phyloP scores from a whole-genome alignment of 2,888 invertebrate species.

The Junonia oenone region DNA sequence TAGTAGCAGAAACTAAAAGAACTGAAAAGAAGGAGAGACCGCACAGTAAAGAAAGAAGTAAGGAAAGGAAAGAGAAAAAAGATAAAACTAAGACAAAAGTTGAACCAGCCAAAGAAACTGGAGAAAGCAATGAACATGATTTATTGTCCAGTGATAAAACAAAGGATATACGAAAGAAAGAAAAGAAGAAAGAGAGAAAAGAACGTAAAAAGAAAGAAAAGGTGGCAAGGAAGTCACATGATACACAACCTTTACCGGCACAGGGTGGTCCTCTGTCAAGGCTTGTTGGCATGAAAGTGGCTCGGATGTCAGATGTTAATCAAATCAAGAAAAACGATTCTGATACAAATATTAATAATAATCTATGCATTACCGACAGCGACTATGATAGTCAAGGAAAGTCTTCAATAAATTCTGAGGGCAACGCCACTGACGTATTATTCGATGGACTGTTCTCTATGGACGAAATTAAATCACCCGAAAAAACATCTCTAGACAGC shows the following conservation, averaged over 20 bases:
- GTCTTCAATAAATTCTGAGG: conserved; percentile 43
- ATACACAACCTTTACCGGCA: conserved; percentile 22
- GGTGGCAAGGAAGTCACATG: background rate
- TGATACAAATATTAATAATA: conserved; percentile 22
- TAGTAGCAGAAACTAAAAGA: conserved; percentile 24
- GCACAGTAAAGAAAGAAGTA: conserved; percentile 56
- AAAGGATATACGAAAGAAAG: conserved; percentile 30
- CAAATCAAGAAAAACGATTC: conserved; percentile 16
- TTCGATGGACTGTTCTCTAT: conserved; percentile 57
- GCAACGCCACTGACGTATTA: conserved; percentile 42
- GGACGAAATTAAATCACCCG: conserved; percentile 54
- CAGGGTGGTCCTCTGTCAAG: conserved; percentile 38
- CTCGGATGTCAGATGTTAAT: conserved; percentile 28
- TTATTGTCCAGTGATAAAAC: conserved; percentile 21
- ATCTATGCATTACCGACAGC: conserved; percentile 39
- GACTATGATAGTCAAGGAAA: conserved; percentile 56
- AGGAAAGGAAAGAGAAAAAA: conserved; percentile 46
- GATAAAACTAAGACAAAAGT: conserved; percentile 36
- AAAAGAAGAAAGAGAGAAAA: conserved; percentile 35
- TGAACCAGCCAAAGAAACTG: conserved; percentile 26
- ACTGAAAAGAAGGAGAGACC: conserved; percentile 44
- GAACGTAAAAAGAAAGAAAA: conserved; percentile 35
- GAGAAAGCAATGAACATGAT: conserved; percentile 23
- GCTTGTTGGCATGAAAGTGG: conserved; percentile 56
- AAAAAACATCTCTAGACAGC: conserved; percentile 29